Percentiles rank a stretch among this genome's conserved stretches.
phyloP scores from a whole-genome alignment of 2,113 vertebrate species.

The Pelobates fuscus region DNA sequence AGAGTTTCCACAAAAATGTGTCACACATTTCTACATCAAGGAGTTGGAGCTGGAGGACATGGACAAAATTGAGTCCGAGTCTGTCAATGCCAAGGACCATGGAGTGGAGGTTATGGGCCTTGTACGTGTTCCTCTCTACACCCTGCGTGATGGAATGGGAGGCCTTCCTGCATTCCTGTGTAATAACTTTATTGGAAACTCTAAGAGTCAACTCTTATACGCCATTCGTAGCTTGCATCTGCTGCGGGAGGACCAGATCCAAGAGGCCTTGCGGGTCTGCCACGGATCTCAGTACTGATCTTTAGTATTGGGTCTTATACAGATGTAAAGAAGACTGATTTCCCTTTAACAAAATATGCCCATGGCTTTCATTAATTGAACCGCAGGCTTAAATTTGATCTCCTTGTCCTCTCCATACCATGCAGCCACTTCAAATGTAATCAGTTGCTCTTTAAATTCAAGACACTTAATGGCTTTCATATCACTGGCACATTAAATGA shows the following conservation, averaged over 20 bases:
- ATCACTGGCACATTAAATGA: too few species aligned
- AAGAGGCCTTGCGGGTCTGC: conserved; percentile 59
- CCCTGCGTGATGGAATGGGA: conserved; percentile 64
- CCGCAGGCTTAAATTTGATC: too few species aligned
- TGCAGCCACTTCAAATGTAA: too few species aligned
- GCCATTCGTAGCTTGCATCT: conserved; percentile 67
- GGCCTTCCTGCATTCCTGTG: conserved; percentile 81
- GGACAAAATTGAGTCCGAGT: conserved; percentile 79
- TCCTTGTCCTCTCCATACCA: too few species aligned
- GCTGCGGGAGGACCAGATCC: conserved; percentile 62
- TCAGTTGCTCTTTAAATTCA: too few species aligned
- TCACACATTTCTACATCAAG: conserved; percentile 88
- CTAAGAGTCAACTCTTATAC: conserved; percentile 76
- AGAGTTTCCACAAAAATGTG: conserved; percentile 72
- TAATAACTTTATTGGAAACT: conserved; percentile 78
- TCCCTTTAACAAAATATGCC: too few species aligned
- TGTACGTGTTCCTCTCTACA: conserved; percentile 81
- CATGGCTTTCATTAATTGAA: too few species aligned
- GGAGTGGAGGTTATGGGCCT: conserved; percentile 89
- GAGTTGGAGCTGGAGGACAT: conserved; percentile 86
- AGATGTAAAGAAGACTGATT: too few species aligned
- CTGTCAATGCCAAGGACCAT: conserved; percentile 82
- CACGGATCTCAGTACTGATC: conserved; percentile 13
- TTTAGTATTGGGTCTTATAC: too few species aligned
- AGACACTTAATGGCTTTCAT: too few species aligned